A percentile compares a stretch with the other conserved stretches of the same genome.
These are phyloP conservation scores for Drosophila colorata DNA, from an alignment of 2,888 invertebrate genomes.

Conservation along the genomic window DNA sequence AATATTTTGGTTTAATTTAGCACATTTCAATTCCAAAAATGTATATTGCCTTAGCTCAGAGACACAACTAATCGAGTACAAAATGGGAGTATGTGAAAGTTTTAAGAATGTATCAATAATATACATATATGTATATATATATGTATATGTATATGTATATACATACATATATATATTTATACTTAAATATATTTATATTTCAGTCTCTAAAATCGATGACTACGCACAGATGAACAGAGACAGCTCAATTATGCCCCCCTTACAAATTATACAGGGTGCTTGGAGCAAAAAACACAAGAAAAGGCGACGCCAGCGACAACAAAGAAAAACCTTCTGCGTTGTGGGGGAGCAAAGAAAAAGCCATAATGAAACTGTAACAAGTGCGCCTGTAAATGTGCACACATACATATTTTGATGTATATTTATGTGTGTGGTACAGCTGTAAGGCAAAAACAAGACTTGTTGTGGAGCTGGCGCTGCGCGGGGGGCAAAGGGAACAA, in stretches of 20 bases:
- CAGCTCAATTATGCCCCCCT: conserved; percentile 1
- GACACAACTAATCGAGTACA: too few relatives aligned
- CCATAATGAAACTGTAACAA: conserved; percentile 68
- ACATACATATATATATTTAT: too few relatives aligned
- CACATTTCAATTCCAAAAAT: too few relatives aligned
- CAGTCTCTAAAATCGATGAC: background rate
- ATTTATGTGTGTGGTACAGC: conserved; percentile 33
- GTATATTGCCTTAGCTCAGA: too few relatives aligned
- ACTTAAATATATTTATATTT: background rate
- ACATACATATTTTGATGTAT: background rate
- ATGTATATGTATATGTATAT: too few relatives aligned
- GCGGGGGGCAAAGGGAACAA: conserved; percentile 2
- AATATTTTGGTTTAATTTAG: too few relatives aligned
- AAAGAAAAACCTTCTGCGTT: conserved; percentile 51
- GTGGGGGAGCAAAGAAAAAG: conserved; percentile 47
- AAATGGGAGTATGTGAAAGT: too few relatives aligned
- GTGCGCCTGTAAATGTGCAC: conserved; percentile 45
- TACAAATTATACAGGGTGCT: conserved; percentile 21
- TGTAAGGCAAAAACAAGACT: conserved; percentile 53
- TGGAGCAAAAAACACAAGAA: conserved; percentile 12
- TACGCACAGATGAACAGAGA: conserved; percentile 2
- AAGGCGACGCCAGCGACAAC: conserved; percentile 37
- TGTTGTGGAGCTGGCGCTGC: conserved; percentile 5
- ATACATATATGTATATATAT: background rate
- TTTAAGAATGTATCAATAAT: too few relatives aligned